Evolutionary conservation across 2,888 invertebrate species (phyloP).

Genomic region (Scaptomyza reducta): DNA sequence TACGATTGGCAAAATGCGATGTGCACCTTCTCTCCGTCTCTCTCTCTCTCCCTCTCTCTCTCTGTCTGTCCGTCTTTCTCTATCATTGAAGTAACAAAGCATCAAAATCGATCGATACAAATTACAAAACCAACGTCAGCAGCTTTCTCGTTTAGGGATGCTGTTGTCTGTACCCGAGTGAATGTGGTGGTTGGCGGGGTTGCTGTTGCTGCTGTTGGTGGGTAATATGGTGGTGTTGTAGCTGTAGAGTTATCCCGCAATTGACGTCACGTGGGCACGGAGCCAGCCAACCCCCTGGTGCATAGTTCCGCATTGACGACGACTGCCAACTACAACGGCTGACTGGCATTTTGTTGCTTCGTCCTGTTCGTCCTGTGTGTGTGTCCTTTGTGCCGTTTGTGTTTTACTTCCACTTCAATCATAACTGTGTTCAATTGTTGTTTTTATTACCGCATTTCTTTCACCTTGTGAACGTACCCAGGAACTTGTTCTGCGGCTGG

Average conservation of each 20-base stretch:
- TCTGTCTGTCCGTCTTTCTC: background rate
- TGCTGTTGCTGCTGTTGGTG: background rate
- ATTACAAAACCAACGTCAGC: conserved; percentile 70
- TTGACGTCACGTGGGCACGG: conserved; percentile 39
- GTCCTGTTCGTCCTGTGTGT: conserved; percentile 20
- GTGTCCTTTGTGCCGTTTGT: conserved; percentile 43
- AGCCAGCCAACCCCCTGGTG: conserved; percentile 52
- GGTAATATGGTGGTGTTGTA: conserved; percentile 17
- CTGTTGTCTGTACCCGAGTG: conserved; percentile 32
- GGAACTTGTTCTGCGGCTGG: conserved; percentile 49
- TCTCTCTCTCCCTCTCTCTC: background rate
- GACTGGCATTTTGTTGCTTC: conserved; percentile 52
- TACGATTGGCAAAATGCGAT: conserved; percentile 42
- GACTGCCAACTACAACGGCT: conserved; percentile 25
- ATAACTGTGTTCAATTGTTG: conserved; percentile 80
- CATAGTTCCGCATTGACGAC: conserved; percentile 68
- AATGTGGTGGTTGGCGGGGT: conserved; percentile 27
- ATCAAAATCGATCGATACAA: conserved; percentile 77
- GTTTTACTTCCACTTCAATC: conserved; percentile 76
- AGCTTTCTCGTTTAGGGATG: conserved; percentile 52
- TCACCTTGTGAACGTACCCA: conserved; percentile 55
- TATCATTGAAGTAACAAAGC: conserved; percentile 56
- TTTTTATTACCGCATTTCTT: conserved; percentile 78
- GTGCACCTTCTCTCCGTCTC: conserved; percentile 6
- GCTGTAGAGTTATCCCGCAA: conserved; percentile 48